Evolutionary conservation across 2,888 invertebrate species (phyloP).

Genomic region (Autographa pulchrina): DNA sequence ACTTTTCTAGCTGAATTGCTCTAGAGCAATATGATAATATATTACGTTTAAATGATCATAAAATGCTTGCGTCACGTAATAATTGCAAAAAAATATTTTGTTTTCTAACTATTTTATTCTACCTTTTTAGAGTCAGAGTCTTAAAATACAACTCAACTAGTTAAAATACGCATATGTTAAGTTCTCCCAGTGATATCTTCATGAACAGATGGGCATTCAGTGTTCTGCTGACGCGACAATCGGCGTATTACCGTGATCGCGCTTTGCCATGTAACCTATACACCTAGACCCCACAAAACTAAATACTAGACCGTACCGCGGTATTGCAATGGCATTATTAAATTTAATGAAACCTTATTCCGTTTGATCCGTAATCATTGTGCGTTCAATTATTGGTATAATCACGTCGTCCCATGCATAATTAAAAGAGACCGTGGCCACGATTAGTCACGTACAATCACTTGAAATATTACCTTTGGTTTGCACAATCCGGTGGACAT

Average conservation of each 20-base stretch:
- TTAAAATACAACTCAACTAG: no score
- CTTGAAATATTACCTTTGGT: constrained; percentile 49
- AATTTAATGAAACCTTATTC: constrained; percentile 26
- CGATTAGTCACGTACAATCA: constrained; percentile 69
- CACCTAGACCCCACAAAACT: constrained; percentile 7
- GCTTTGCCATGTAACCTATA: constrained; percentile 1
- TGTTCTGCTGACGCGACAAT: neutral
- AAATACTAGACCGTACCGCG: neutral
- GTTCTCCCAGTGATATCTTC: neutral
- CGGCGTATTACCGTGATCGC: constrained; percentile 7
- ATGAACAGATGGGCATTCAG: neutral
- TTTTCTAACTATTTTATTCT: no score
- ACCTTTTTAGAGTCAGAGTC: no score
- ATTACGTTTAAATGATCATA: no score
- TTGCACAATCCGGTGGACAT: constrained; percentile 53
- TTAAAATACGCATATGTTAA: neutral
- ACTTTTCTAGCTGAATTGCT: neutral
- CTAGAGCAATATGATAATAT: neutral
- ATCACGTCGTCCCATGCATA: constrained; percentile 63
- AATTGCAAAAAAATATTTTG: no score
- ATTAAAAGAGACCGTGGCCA: constrained; percentile 65
- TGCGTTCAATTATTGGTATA: constrained; percentile 64
- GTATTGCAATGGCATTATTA: constrained; percentile 31
- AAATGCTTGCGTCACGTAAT: no score
- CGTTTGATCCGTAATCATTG: constrained; percentile 45